Base-by-base conservation (phyloP, 2,113 vertebrate genomes). In the Nothobranchius furzeri region DNA sequence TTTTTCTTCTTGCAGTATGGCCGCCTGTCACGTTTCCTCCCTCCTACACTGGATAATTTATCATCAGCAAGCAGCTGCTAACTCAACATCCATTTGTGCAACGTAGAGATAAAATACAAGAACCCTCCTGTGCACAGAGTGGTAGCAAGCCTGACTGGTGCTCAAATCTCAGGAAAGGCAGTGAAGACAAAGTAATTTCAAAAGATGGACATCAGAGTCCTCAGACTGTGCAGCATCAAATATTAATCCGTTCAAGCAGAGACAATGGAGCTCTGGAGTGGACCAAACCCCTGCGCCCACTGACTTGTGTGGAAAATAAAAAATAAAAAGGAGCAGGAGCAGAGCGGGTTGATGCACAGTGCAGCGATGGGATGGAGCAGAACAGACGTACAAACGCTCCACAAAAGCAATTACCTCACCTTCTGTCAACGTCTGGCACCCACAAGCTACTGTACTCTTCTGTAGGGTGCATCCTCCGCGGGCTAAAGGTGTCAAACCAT, bases 171-270 rank as follows among this genome's bases (percentile, higher is more conserved):
- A n/a, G 45, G 30, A 47, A 45, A 51, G 52, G 20, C 56, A 45
- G 51, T 36, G 47, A 14, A 52, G 47, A 36, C 11, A 15, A 50
- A 57, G 24, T 69, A 13, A 64, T 40, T 43, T 57, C 43, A 50
- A 42, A 54, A 64, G 50, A 72, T 20, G 52, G 60, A 68, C 64
- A 69, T 63, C 48, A 36, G 73, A 69, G 47, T n/a, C 15, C 17
- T 79, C 56, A 56, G 55, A 69, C 64, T 6, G 59, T 25, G 51
- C 47, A 47, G 52, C 45, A 52, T 73, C 45, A 73, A 73, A 73
- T 70, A 62, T 67, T 43, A 53, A 75, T 66, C 48, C 52, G 17
- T n/a, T 42, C 4, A n/a, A 46, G 73, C 12, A 36, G 8, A 66
- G 53, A 73, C 48, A 54, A 24, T 37, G 67, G 3, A 48, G 40